Evolutionary conservation across 64 coral and sea anemone species (phyloP).

Genomic region (Montipora cactus): DNA sequence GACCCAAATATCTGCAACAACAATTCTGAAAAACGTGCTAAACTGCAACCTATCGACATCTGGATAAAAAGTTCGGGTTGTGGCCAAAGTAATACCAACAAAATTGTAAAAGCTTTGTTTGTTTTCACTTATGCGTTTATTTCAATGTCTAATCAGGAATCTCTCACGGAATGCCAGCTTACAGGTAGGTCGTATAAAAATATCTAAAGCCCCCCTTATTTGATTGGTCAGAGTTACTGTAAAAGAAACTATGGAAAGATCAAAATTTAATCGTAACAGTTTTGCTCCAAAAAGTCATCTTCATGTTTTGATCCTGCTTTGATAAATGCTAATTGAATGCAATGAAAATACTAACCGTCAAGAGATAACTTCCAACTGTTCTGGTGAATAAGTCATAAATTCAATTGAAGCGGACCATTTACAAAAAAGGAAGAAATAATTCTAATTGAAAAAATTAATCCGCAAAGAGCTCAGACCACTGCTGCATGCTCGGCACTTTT

Average conservation of each 20-base stretch:
- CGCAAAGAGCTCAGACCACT: not conserved
- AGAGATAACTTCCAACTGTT: not conserved
- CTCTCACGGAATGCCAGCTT: conserved; percentile 7
- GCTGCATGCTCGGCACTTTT: too few species aligned
- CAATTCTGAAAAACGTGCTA: not conserved
- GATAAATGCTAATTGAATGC: not conserved
- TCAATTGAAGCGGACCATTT: not conserved
- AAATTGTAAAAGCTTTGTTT: not conserved
- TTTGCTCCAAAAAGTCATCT: not conserved
- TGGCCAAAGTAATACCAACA: too few species aligned
- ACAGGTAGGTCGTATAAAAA: not conserved
- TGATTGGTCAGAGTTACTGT: not conserved
- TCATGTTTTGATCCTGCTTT: not conserved
- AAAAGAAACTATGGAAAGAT: not conserved
- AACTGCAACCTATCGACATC: too few species aligned
- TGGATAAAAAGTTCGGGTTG: too few species aligned
- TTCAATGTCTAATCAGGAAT: not conserved
- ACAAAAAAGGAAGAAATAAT: not conserved
- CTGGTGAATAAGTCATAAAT: not conserved
- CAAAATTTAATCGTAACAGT: not conserved
- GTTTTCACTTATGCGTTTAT: not conserved
- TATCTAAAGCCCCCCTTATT: not conserved
- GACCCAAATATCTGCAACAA: too few species aligned
- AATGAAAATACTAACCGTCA: not conserved
- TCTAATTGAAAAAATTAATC: not conserved